Base-by-base conservation (phyloP, 2,113 vertebrate genomes). In the Podarcis raffonei region DNA sequence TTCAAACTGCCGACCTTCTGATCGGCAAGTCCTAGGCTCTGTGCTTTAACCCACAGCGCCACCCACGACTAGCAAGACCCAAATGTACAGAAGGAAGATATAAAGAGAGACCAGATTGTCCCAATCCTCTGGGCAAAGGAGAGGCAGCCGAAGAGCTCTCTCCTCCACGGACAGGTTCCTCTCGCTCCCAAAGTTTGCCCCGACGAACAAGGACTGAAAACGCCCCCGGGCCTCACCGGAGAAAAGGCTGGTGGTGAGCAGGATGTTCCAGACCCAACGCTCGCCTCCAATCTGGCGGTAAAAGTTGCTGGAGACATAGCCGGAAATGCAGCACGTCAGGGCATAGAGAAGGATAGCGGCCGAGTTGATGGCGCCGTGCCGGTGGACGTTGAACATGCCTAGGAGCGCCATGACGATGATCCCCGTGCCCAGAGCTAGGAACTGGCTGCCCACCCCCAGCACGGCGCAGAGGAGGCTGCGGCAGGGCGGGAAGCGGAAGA, bases 261-360 rank as follows among this genome's bases (percentile, higher is more conserved):
- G 97, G 92, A 98, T 98, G 96, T 99, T 99, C 98, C 98, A 98
- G 80, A 98, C 98, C 98, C 98, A 99, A 48, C 96, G 97, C 92
- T 98, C 96, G 74, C 98, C 98, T 27, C 97, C 98, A 30, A 99
- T 97, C 95, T 98, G 98, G 12, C 97, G 97, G 97, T 98, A 99
- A 96, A 99, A 98, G 95, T 97, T 97, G 90, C 98, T 98, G 0
- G 98, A 98, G 79, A 98, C 97, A 25, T 98, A 99, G 35, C 98
- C 98, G 3, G 98, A 98, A 94, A 98, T 96, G 72, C 98, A 98
- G 96, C 98, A 98, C 88, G 98, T 98, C 94, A 99, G 95, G 16
- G 98, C 98, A 23, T 98, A 99, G 86, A 98, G 90, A 69, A 98
- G 95, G 81, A 98, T 98, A 27, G 98, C 98, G 5, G 98, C 98